Evolutionary conservation across 1,140 invertebrate genomes (phyloP).

Genomic region (Pogonus chalceus): DNA sequence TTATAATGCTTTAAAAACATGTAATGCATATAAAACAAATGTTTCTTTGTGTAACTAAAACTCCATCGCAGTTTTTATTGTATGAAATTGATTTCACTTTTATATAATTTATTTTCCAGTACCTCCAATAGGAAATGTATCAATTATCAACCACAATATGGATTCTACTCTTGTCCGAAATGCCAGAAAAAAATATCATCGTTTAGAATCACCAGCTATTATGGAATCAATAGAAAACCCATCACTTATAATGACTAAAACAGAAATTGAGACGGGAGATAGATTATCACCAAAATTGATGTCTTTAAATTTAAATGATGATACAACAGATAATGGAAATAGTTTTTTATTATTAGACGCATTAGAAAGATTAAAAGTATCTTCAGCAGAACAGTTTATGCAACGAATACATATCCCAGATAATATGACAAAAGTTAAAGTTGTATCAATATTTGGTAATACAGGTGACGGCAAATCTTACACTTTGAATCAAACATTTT

Average conservation of each 20-base stretch:
- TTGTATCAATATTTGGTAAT: conserved; percentile 80
- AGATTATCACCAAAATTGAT: background rate
- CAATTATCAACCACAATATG: background rate
- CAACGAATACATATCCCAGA: conserved; percentile 1
- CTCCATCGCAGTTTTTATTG: too few species aligned
- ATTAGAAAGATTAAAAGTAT: background rate
- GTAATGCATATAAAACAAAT: too few species aligned
- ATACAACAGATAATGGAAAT: background rate
- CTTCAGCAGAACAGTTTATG: background rate
- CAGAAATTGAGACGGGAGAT: background rate
- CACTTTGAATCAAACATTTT: conserved; percentile 73
- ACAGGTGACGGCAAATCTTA: conserved; percentile 80
- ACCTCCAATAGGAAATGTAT: background rate
- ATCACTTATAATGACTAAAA: background rate
- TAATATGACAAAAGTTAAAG: conserved; percentile 52
- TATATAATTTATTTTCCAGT: background rate
- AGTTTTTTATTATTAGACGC: conserved; percentile 2
- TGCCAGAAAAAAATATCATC: background rate
- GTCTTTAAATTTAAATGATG: background rate
- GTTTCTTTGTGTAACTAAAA: too few species aligned
- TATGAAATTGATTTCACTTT: too few species aligned
- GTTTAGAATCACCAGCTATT: background rate
- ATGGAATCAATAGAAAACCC: conserved; percentile 1
- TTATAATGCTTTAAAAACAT: too few species aligned
- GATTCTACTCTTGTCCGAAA: background rate